phyloP scores from a whole-genome alignment of 2,797 vertebrate genomes.

The Gymnoscopelus braueri region DNA sequence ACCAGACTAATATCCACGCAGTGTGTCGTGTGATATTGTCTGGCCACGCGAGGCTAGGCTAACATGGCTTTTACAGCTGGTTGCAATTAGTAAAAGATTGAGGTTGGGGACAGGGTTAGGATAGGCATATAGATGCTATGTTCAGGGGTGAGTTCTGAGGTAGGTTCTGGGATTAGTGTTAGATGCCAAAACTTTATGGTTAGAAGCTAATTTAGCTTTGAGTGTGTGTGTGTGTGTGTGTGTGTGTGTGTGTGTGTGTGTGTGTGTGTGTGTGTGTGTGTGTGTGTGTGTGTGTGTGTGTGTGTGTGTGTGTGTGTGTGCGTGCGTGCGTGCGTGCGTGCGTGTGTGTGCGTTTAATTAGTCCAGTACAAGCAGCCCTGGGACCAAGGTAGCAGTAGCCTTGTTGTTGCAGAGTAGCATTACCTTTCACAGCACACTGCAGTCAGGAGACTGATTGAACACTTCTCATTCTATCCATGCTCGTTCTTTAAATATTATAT shows the following conservation, averaged over 20 bases:
- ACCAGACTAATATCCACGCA: no score
- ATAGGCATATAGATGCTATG: no score
- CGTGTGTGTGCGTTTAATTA: background rate
- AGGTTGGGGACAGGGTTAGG: no score
- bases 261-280: background rate
- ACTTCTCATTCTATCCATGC: background rate
- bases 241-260: background rate
- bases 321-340: no score
- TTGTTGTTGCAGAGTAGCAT: slow-evolving; percentile 3
- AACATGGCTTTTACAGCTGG: no score
- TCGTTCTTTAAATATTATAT: slow-evolving; percentile 13
- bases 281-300: background rate
- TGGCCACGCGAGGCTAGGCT: no score
- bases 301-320: background rate
- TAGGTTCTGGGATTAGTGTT: no score
- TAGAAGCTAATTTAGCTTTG: no score
- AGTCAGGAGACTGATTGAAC: background rate
- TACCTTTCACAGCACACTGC: slow-evolving; percentile 17
- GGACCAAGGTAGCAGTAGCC: background rate
- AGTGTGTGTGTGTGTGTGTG: no score
- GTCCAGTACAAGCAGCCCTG: background rate
- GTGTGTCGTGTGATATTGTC: no score
- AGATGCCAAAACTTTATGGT: background rate
- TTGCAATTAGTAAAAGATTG: no score
- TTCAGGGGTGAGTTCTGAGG: no score